phyloP scores from a whole-genome alignment of 2,113 vertebrate species.

The Euleptes europaea region DNA sequence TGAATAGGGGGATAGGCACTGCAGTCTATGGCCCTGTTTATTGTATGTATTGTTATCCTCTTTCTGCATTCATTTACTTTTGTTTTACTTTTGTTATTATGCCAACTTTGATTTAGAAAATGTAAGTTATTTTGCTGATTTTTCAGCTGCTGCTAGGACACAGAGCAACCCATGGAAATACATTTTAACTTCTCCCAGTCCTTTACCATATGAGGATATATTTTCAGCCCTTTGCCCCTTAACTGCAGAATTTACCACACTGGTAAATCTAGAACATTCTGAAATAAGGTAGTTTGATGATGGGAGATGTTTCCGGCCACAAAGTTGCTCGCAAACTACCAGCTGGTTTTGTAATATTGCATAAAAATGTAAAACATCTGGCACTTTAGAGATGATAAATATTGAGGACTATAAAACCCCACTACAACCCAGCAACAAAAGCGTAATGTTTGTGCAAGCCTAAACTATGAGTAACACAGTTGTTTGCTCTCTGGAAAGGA shows the following conservation, averaged over 20 bases:
- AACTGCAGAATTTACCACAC: not conserved
- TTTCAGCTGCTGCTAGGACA: not conserved
- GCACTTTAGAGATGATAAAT: constrained; percentile 1
- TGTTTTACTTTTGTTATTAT: no score
- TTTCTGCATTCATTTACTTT: no score
- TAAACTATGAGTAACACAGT: not conserved
- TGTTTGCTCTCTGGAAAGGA: not conserved
- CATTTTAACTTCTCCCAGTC: not conserved
- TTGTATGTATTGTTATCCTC: no score
- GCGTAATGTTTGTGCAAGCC: not conserved
- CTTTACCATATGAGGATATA: not conserved
- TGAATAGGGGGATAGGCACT: no score
- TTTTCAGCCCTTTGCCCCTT: not conserved
- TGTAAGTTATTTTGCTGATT: not conserved
- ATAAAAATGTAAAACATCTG: not conserved
- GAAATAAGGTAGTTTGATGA: not conserved
- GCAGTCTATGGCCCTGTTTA: no score
- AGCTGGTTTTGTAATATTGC: not conserved
- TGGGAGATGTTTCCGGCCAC: not conserved
- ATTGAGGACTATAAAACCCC: not conserved
- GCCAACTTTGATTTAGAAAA: not conserved
- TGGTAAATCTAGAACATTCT: not conserved
- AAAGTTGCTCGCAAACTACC: not conserved
- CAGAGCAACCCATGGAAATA: no score
- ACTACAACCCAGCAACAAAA: not conserved